phyloP scores from a whole-genome alignment of 2,797 vertebrate species.

The Pangasius larnaudii region DNA sequence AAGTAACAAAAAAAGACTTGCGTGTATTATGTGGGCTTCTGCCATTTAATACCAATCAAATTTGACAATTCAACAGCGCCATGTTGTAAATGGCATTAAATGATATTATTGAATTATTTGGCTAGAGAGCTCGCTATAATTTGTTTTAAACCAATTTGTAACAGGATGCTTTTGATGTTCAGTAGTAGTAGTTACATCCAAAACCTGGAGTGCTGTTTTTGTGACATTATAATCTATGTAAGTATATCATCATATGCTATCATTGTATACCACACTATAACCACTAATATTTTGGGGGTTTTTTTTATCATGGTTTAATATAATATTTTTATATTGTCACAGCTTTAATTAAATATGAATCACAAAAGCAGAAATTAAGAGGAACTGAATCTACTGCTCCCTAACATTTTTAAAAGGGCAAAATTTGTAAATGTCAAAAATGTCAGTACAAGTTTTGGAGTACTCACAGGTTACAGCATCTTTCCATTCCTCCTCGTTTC shows the following conservation, averaged over 20 bases:
- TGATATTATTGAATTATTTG: background rate
- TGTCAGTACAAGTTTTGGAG: background rate
- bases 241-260: background rate
- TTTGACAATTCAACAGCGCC: background rate
- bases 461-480: constrained; percentile 89
- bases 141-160: background rate
- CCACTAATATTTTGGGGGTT: too few species aligned
- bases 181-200: background rate
- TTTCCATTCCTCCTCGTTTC: constrained; percentile 84
- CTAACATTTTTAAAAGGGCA: background rate
- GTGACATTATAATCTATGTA: background rate
- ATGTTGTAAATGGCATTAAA: background rate
- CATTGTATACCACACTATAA: background rate
- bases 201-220: background rate
- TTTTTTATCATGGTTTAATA: background rate
- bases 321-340: too few species aligned
- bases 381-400: background rate
- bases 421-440: background rate
- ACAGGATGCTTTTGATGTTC: background rate
- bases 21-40: background rate
- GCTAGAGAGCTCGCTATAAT: background rate
- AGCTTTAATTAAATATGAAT: background rate
- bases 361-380: background rate
- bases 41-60: background rate
- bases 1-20: too few species aligned